Percentiles rank a stretch among this genome's conserved stretches.
phyloP scores from a whole-genome alignment of 2,797 vertebrate species.

The Adrianichthys oophorus region DNA sequence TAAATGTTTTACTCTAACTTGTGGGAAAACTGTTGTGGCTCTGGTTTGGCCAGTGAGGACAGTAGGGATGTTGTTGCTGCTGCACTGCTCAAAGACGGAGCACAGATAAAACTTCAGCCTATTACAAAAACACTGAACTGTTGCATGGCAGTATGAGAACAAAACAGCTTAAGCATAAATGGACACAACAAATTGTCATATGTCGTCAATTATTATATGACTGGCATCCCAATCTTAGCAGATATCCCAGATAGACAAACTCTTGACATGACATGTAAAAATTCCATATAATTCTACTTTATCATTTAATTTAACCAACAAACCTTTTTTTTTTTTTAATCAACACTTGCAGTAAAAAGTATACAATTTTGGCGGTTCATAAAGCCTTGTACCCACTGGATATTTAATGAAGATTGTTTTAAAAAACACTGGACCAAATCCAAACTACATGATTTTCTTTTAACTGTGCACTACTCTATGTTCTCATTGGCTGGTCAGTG shows the following conservation, averaged over 20 bases:
- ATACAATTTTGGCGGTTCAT: conserved; percentile 11
- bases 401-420: conserved; percentile 24
- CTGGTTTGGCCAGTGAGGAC: too few species aligned
- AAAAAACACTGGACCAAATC: not conserved
- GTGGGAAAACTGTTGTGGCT: too few species aligned
- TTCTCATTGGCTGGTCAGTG: not conserved
- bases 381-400: conserved; percentile 50
- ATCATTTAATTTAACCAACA: conserved; percentile 1
- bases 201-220: conserved; percentile 18
- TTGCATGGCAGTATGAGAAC: conserved; percentile 31
- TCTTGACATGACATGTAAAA: conserved; percentile 3
- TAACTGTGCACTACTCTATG: not conserved
- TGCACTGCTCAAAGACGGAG: not conserved
- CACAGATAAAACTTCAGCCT: conserved; percentile 20
- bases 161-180: conserved; percentile 46
- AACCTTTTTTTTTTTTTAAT: conserved; percentile 20
- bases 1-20: too few species aligned
- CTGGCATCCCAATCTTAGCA: not conserved
- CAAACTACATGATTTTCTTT: not conserved
- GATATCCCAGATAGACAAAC: conserved; percentile 8
- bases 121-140: conserved; percentile 39
- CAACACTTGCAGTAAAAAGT: conserved; percentile 13
- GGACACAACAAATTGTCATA: conserved; percentile 44
- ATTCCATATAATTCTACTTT: conserved; percentile 4
- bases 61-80: too few species aligned